These are phyloP conservation scores for Probaryconus sp. DNA, from an alignment of 1,140 invertebrate genomes.

Conservation along the genomic window DNA sequence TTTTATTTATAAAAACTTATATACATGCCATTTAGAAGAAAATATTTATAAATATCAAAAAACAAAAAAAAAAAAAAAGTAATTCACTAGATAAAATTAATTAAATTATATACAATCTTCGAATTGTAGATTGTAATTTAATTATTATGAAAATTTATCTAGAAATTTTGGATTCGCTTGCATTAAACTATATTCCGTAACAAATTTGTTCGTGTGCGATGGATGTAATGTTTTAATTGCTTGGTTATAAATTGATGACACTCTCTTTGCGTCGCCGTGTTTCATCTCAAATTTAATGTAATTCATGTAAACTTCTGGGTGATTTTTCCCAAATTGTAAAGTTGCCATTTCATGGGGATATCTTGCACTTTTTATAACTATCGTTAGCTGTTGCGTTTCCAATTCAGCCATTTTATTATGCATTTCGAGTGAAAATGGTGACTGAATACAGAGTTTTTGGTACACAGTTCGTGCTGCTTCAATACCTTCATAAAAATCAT, in stretches of 20 bases:
- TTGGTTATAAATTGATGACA: constrained; percentile 75
- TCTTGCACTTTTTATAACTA: constrained; percentile 70
- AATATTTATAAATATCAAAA: too few relatives aligned
- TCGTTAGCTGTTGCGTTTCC: constrained; percentile 75
- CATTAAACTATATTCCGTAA: constrained; percentile 68
- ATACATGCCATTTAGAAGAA: too few relatives aligned
- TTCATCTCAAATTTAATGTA: constrained; percentile 80
- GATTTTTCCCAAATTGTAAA: constrained; percentile 78
- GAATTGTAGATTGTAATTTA: constrained; percentile 10
- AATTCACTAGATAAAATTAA: too few relatives aligned
- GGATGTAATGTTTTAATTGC: constrained; percentile 77
- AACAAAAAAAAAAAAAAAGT: too few relatives aligned
- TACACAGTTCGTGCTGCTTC: constrained; percentile 75
- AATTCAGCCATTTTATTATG: constrained; percentile 79
- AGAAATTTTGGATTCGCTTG: constrained; percentile 61
- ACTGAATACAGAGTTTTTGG: constrained; percentile 66
- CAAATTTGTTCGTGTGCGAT: constrained; percentile 69
- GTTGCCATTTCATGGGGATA: constrained; percentile 75
- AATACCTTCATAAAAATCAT: constrained; percentile 68
- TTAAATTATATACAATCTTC: too few relatives aligned
- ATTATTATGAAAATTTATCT: constrained; percentile 25
- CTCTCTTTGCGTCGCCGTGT: constrained; percentile 74
- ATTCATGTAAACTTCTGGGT: constrained; percentile 80
- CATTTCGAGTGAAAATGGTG: constrained; percentile 76
- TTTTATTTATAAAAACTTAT: too few relatives aligned